A percentile compares a stretch with the other conserved stretches of the same genome.
Evolutionary conservation across 2,113 vertebrate species (phyloP).

Genomic region (Gasterosteus nipponicus): DNA sequence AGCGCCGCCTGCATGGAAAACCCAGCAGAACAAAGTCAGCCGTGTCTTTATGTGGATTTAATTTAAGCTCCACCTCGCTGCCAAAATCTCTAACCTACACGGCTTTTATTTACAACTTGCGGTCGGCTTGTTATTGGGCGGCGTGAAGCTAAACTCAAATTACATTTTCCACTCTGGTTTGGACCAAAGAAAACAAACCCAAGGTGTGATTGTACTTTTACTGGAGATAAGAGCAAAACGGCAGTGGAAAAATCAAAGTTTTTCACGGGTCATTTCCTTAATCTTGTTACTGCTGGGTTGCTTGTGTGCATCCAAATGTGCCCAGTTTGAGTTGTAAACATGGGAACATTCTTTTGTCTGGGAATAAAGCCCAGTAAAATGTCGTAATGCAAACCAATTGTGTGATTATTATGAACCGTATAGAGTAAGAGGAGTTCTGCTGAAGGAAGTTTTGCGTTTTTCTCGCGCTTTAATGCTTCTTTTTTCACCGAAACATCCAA

Average conservation of each 20-base stretch:
- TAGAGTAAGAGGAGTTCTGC: constrained; percentile 3
- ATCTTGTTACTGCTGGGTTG: constrained; percentile 46
- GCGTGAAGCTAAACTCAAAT: constrained; percentile 60
- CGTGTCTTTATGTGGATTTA: constrained; percentile 41
- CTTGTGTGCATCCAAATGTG: constrained; percentile 39
- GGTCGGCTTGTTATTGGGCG: constrained; percentile 50
- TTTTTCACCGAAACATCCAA: constrained; percentile 50
- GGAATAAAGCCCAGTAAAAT: constrained; percentile 31
- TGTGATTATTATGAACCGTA: constrained; percentile 35
- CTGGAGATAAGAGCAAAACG: constrained; percentile 60
- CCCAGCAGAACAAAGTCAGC: constrained; percentile 35
- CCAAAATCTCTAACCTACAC: constrained; percentile 47
- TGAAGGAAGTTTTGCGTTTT: constrained; percentile 48
- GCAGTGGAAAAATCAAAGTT: constrained; percentile 49
- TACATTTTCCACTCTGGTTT: constrained; percentile 58
- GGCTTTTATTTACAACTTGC: constrained; percentile 55
- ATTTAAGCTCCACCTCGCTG: constrained; percentile 53
- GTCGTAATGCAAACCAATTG: constrained; percentile 55
- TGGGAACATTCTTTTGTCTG: constrained; percentile 66
- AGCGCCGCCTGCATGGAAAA: constrained; percentile 28
- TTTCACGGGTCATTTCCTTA: constrained; percentile 60
- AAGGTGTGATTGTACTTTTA: constrained; percentile 66
- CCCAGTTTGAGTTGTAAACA: constrained; percentile 38
- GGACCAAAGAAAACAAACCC: constrained; percentile 69
- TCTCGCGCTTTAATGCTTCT: constrained; percentile 33